Base-by-base conservation (phyloP, 2,797 vertebrate species). In the Molossus alvarezi region DNA sequence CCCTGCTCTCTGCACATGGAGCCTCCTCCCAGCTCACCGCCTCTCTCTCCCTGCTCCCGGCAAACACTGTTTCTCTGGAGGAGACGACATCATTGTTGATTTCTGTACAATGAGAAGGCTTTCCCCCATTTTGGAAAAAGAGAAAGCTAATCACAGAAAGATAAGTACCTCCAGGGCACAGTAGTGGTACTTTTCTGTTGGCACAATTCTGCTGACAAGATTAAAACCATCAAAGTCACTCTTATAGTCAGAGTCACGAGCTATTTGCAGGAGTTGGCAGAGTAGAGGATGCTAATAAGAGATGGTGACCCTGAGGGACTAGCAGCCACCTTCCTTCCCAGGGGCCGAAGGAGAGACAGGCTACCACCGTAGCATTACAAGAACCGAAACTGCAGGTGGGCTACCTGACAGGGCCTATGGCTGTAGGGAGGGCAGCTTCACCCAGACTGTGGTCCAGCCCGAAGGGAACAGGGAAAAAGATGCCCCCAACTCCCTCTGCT, bases 301-400 rank as follows among this genome's bases (percentile, higher is more conserved):
- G 53, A 9, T 55, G 13, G 17, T 60, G 37, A 62, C 51, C 0
- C 55, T 5, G n/a, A 72, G 33, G 86, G 23, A 6, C 53, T 6
- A 27, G 27, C 20, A 23, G 33, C 48, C 29, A 12, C 37, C 29
- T 75, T 51, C 18, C 7, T 12, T 17, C 57, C 27, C 48, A 48
- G 57, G 6, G 6, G 18, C 7, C 1, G 53, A 33, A 64, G 71
- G 33, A 71, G 27, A 83, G 21, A 51, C 37, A 14, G 53, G 25
- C 20, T 17, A 5, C 25, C 10, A 5, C 5, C 25, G 2, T 4
- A 45, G 17, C 25, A 6, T 13, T 5, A 2, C 6, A 18, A 25
- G 21, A 21, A n/a, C 33, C 17, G 17, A 82, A 67, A 58, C 15
- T 41, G 5, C 8, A 2, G 29, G 7, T 13, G 15, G 51, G 17